These are phyloP conservation scores for Formica aserva DNA, from an alignment of 2,888 invertebrate species.

Conservation along the genomic window DNA sequence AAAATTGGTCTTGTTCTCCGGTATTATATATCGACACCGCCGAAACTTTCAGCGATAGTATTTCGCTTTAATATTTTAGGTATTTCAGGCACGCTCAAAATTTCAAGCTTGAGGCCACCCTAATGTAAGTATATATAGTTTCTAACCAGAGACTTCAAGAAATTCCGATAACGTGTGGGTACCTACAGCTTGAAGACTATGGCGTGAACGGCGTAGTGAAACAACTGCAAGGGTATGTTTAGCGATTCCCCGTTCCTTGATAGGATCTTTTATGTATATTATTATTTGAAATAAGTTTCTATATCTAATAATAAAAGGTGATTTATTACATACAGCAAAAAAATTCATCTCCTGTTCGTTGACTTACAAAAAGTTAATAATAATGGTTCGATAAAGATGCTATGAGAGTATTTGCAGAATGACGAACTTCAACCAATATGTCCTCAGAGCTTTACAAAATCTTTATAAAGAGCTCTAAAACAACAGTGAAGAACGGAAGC, in stretches of 20 bases:
- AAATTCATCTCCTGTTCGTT: too few species aligned
- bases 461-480: too few species aligned
- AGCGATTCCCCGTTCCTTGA: neutral
- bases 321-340: too few species aligned
- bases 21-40: conserved; percentile 13
- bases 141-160: conserved; percentile 67
- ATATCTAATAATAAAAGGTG: neutral
- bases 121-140: conserved; percentile 35
- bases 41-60: conserved; percentile 32
- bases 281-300: neutral
- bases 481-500: too few species aligned
- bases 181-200: conserved; percentile 48
- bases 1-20: conserved; percentile 12
- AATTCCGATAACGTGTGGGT: conserved; percentile 70
- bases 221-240: neutral
- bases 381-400: too few species aligned
- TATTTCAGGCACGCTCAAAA: conserved; percentile 69
- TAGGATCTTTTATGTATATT: neutral
- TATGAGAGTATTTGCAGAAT: too few species aligned
- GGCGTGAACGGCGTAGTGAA: conserved; percentile 17
- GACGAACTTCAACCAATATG: too few species aligned
- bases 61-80: conserved; percentile 61
- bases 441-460: too few species aligned
- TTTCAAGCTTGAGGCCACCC: conserved; percentile 66
- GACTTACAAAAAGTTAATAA: too few species aligned